A percentile compares a stretch with the other conserved stretches of the same genome.
Evolutionary conservation across 2,113 vertebrate genomes (phyloP).

Genomic region (Caranx melampygus): DNA sequence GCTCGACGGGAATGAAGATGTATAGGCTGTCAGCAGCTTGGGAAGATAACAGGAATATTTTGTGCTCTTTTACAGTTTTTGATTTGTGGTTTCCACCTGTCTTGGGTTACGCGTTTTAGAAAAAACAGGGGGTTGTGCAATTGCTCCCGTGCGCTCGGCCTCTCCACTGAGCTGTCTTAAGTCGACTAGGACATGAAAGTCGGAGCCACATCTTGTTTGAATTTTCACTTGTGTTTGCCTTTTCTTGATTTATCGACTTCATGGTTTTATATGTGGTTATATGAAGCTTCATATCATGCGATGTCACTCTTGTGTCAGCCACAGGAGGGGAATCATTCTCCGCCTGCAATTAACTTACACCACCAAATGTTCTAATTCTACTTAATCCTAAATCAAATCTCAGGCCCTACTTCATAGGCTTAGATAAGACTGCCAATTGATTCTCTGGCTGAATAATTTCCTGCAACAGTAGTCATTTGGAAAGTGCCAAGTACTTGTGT

Average conservation of each 20-base stretch:
- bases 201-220: slow-evolving; percentile 63
- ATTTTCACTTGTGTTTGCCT: slow-evolving; percentile 54
- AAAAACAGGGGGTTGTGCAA: slow-evolving; percentile 6
- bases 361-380: slow-evolving; percentile 68
- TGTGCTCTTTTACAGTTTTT: slow-evolving; percentile 57
- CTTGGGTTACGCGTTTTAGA: slow-evolving; percentile 41
- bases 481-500: slow-evolving; percentile 49
- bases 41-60: slow-evolving; percentile 71
- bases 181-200: slow-evolving; percentile 42
- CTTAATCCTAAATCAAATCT: slow-evolving; percentile 73
- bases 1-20: slow-evolving; percentile 64
- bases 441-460: slow-evolving; percentile 69
- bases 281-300: slow-evolving; percentile 55
- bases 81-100: slow-evolving; percentile 76
- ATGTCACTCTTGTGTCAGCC: slow-evolving; percentile 54
- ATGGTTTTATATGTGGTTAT: slow-evolving; percentile 23
- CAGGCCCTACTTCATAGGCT: slow-evolving; percentile 65
- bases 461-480: slow-evolving; percentile 64
- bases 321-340: slow-evolving; percentile 43
- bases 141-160: slow-evolving; percentile 41
- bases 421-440: slow-evolving; percentile 73
- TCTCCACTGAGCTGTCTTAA: slow-evolving; percentile 3
- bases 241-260: slow-evolving; percentile 41
- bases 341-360: slow-evolving; percentile 52
- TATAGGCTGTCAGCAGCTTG: slow-evolving; percentile 61